Evolutionary conservation across 2,113 vertebrate genomes (phyloP).

Genomic region (Apeltes quadracus): DNA sequence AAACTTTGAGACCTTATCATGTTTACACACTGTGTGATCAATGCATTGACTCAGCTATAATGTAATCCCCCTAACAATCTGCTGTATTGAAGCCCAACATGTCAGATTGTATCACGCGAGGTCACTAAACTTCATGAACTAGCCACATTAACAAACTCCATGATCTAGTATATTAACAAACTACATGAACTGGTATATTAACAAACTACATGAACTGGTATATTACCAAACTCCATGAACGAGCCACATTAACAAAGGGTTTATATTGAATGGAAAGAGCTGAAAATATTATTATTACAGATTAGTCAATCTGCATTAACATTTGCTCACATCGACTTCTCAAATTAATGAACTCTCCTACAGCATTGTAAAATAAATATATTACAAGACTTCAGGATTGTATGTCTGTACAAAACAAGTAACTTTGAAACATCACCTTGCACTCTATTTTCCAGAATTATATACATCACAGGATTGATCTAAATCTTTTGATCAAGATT

Average conservation of each 20-base stretch:
- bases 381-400: background rate
- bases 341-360: background rate
- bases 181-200: background rate
- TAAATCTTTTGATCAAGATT: too few relatives aligned
- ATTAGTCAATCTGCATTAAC: background rate
- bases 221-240: background rate
- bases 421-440: background rate
- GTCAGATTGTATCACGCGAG: background rate
- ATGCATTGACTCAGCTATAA: background rate
- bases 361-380: background rate
- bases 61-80: background rate
- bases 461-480: background rate
- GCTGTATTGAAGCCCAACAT: background rate
- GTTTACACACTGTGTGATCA: background rate
- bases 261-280: too few relatives aligned
- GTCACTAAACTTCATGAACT: background rate
- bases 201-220: background rate
- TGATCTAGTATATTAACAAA: too few relatives aligned
- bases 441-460: background rate
- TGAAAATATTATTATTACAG: too few relatives aligned
- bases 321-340: background rate
- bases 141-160: background rate
- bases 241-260: background rate
- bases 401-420: background rate
- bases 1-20: too few relatives aligned